Evolutionary conservation across 2,797 vertebrate genomes (phyloP).

Genomic region (Hippoglossus hippoglossus): DNA sequence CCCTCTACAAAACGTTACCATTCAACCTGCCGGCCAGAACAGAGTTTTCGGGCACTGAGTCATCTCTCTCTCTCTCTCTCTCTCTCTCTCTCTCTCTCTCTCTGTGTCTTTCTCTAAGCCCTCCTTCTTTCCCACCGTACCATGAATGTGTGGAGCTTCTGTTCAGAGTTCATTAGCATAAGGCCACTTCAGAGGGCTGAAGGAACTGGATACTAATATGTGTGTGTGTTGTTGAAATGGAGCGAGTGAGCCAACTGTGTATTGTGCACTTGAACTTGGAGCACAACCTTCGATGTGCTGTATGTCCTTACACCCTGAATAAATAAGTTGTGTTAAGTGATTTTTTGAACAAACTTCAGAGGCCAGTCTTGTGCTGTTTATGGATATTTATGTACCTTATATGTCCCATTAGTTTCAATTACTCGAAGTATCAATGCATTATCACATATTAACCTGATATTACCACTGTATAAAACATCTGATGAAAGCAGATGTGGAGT

Average conservation of each 20-base stretch:
- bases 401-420: neutral
- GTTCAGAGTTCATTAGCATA: constrained; percentile 75
- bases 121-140: constrained; percentile 71
- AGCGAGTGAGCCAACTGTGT: constrained; percentile 33
- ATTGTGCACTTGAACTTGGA: constrained; percentile 15
- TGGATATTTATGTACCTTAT: neutral
- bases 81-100: constrained; percentile 29
- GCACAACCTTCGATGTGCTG: neutral
- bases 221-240: constrained; percentile 35
- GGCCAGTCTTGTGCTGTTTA: no score
- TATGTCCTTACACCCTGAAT: neutral
- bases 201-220: constrained; percentile 62
- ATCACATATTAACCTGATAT: neutral
- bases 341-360: neutral
- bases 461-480: neutral
- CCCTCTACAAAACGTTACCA: constrained; percentile 43
- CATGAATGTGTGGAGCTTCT: constrained; percentile 78
- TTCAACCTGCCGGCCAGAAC: constrained; percentile 54
- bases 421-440: neutral
- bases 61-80: constrained; percentile 32
- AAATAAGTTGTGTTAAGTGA: constrained; percentile 7
- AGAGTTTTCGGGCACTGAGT: constrained; percentile 50
- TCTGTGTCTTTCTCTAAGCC: constrained; percentile 11
- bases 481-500: neutral
- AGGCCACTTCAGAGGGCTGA: constrained; percentile 70